Conservation (phyloP, 2,113 vertebrate genomes). For the Chelonoidis abingdonii region DNA sequence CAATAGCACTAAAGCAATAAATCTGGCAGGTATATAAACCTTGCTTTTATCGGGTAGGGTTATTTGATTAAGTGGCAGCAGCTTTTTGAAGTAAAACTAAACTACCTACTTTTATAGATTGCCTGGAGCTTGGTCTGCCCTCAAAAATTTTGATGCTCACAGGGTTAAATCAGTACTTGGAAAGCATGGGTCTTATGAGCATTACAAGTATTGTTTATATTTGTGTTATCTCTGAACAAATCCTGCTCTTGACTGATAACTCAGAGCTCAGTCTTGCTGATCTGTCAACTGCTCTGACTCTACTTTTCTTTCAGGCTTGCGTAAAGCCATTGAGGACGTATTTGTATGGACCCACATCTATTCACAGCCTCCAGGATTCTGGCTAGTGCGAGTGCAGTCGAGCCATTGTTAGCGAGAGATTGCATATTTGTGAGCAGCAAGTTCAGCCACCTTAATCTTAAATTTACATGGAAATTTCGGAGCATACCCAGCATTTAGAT, state of each 20-base stretch:
- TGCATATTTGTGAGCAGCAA: rapidly evolving
- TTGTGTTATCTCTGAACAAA: not conserved
- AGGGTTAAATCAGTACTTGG: not conserved
- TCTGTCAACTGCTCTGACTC: not conserved
- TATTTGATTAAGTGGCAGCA: not conserved
- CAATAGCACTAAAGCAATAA: not conserved
- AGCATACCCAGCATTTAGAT: not conserved
- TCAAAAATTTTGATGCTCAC: not conserved
- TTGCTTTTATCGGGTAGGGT: not conserved
- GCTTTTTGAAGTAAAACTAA: not conserved
- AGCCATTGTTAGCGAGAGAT: rapidly evolving
- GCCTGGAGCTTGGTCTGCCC: not conserved
- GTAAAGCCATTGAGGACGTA: not conserved
- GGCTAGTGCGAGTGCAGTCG: not conserved
- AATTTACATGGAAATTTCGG: not conserved
- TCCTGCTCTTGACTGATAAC: not conserved
- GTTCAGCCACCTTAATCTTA: not conserved
- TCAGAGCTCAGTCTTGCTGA: rapidly evolving
- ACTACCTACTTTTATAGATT: not conserved
- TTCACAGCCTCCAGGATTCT: not conserved
- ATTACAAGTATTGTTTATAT: rapidly evolving
- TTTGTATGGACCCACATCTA: rapidly evolving
- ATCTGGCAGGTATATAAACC: not conserved
- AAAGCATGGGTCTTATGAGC: not conserved
- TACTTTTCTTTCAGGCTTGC: not conserved